Evolutionary conservation across 2,888 invertebrate species (phyloP).

Genomic region (Bembecia ichneumoniformis): DNA sequence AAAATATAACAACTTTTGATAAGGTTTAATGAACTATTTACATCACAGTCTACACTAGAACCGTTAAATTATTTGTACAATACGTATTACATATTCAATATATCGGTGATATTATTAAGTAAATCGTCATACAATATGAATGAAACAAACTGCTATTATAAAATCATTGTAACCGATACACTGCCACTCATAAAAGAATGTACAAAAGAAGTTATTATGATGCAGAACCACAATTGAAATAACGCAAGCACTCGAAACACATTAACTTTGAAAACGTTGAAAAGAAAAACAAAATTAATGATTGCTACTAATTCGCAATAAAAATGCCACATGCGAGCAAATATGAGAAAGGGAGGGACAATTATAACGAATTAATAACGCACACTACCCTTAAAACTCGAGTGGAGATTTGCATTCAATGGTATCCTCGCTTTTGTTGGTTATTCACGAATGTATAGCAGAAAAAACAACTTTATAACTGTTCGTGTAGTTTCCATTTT

Average conservation of each 20-base stretch:
- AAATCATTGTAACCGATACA: slow-evolving; percentile 52
- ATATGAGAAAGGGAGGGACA: slow-evolving; percentile 61
- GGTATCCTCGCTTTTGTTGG: slow-evolving; percentile 55
- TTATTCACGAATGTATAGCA: slow-evolving; percentile 21
- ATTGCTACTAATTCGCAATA: slow-evolving; percentile 71
- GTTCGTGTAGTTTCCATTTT: neutral
- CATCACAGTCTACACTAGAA: too few species aligned
- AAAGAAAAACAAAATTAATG: slow-evolving; percentile 71
- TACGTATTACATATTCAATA: too few species aligned
- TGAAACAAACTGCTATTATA: slow-evolving; percentile 2
- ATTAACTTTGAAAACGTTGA: slow-evolving; percentile 51
- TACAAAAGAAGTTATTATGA: slow-evolving; percentile 37
- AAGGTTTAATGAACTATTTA: too few species aligned
- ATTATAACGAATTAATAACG: slow-evolving; percentile 72
- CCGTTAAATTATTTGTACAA: too few species aligned
- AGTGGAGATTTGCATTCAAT: slow-evolving; percentile 70
- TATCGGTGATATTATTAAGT: too few species aligned
- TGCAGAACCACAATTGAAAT: slow-evolving; percentile 34
- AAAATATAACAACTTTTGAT: too few species aligned
- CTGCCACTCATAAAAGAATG: slow-evolving; percentile 27
- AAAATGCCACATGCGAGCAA: slow-evolving; percentile 71
- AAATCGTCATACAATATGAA: neutral
- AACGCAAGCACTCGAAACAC: slow-evolving; percentile 48
- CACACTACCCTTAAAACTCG: slow-evolving; percentile 69
- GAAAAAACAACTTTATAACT: slow-evolving; percentile 18